These are phyloP conservation scores for Coregonus clupeaformis DNA, from an alignment of 2,113 vertebrate genomes.

Conservation along the genomic window DNA sequence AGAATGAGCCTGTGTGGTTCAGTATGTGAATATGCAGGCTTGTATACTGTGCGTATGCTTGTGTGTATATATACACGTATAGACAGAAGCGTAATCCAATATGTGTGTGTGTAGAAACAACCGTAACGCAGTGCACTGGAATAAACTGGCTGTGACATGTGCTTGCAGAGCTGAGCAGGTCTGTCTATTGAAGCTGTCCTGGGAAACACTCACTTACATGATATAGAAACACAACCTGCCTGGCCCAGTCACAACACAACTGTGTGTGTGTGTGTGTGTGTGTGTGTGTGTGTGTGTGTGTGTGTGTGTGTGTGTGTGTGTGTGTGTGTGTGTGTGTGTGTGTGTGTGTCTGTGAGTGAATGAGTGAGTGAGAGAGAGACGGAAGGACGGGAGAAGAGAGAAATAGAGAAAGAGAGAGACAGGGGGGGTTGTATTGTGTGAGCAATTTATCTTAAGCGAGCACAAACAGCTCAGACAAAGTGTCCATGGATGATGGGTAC, in stretches of 20 bases:
- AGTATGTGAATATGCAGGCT: slow-evolving; percentile 4
- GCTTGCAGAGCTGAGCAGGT: too few relatives aligned
- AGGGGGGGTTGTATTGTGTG: background rate
- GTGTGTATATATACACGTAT: background rate
- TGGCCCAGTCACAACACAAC: slow-evolving; percentile 8
- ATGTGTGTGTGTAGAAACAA: background rate
- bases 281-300: too few relatives aligned
- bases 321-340: too few relatives aligned
- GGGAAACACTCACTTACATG: too few relatives aligned
- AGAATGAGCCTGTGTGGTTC: too few relatives aligned
- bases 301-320: too few relatives aligned
- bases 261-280: slow-evolving; percentile 6
- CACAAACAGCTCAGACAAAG: slow-evolving; percentile 49
- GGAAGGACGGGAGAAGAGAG: too few relatives aligned
- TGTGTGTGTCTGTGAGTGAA: too few relatives aligned
- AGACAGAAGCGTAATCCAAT: too few relatives aligned
- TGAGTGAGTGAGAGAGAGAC: too few relatives aligned
- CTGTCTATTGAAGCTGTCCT: too few relatives aligned
- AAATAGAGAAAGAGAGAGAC: background rate
- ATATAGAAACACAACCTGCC: too few relatives aligned
- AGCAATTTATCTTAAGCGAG: slow-evolving; percentile 50
- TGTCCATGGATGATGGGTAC: slow-evolving; percentile 35
- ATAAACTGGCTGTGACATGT: background rate
- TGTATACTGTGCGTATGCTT: slow-evolving; percentile 17
- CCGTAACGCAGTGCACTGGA: background rate